Base-by-base conservation (phyloP, 1,140 invertebrate species). In the Phortica variegata region DNA sequence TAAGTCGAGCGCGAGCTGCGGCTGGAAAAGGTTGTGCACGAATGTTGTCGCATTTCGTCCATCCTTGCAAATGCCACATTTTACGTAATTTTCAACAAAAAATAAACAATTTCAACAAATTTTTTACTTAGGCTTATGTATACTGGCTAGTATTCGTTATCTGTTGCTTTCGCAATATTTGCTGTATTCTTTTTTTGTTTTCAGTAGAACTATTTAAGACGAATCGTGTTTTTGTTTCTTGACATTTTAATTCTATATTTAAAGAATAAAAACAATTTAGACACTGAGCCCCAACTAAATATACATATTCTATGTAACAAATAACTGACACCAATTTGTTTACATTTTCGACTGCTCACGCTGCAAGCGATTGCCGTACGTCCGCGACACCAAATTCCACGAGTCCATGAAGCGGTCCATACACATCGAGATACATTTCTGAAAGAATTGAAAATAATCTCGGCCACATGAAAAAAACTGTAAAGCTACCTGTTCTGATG, bases 341-440 rank as follows among this genome's bases (percentile, higher is more conserved):
- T 50, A 73, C 45, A 59, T 63, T 29, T 73, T 73, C 3, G 47
- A 56, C 43, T 73, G 69, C 77, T 92, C 89, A 57, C 83, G 79
- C 73, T 92, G 88, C 58, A 95, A 80, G 69, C 93, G 82, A 74
- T 81, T 84, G 62, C 84, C 86, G 70, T 94, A 97, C 2, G 91
- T 85, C 75, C 85, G 82, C 12, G 90, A 92, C 20, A 97, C 90
- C 39, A 94, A 78, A 79, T 94, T 93, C 85, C 90, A 95, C 5
- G 93, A 85, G 76, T 97, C 95, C 89, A 97, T 95, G 79, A 95
- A 97, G 58, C 94, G 83, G 77, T 98, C 94, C 93, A 96, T 96
- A 77, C 93, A 97, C 91, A 97, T 93, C 10, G 92, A 90, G 55
- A 98, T 83, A 78, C 95, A 97, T 88, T 97, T 97, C 86, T 93